A percentile compares a stretch with the other conserved stretches of the same genome.
These are phyloP conservation scores for Trachemys scripta DNA, from an alignment of 2,113 vertebrate genomes.

Conservation along the genomic window DNA sequence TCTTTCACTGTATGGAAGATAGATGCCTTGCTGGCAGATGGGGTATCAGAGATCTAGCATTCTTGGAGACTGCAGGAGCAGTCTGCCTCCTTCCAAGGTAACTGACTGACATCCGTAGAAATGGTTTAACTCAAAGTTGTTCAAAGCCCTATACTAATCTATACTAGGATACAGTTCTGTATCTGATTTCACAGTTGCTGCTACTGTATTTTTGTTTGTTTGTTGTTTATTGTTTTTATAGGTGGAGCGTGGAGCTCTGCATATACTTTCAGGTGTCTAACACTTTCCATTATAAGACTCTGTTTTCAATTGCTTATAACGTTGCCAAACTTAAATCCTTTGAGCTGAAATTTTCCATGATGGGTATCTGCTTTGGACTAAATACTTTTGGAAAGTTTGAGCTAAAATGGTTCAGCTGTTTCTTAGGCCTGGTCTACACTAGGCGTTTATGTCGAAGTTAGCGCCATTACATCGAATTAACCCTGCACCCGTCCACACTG, in stretches of 20 bases:
- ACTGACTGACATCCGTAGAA: background rate
- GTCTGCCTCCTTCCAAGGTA: background rate
- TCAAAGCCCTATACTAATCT: background rate
- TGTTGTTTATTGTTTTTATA: background rate
- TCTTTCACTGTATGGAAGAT: too few relatives aligned
- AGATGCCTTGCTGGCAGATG: background rate
- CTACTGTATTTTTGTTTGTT: background rate
- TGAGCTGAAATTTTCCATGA: accelerated
- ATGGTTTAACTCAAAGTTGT: background rate
- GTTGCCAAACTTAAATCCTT: background rate
- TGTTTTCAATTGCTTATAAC: background rate
- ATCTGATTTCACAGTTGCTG: background rate
- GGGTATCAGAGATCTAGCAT: background rate
- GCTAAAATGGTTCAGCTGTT: background rate
- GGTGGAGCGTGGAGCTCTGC: background rate
- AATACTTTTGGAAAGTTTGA: background rate
- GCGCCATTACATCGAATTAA: too few relatives aligned
- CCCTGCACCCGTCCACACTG: too few relatives aligned
- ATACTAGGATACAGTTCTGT: too few relatives aligned
- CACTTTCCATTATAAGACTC: background rate
- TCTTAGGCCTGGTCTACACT: too few relatives aligned
- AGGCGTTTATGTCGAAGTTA: too few relatives aligned
- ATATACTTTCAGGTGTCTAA: background rate
- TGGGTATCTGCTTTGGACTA: background rate
- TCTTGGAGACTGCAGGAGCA: conserved; percentile 10